Evolutionary conservation across 1,140 invertebrate species (phyloP).

Genomic region (Acromyrmex charruanus): DNA sequence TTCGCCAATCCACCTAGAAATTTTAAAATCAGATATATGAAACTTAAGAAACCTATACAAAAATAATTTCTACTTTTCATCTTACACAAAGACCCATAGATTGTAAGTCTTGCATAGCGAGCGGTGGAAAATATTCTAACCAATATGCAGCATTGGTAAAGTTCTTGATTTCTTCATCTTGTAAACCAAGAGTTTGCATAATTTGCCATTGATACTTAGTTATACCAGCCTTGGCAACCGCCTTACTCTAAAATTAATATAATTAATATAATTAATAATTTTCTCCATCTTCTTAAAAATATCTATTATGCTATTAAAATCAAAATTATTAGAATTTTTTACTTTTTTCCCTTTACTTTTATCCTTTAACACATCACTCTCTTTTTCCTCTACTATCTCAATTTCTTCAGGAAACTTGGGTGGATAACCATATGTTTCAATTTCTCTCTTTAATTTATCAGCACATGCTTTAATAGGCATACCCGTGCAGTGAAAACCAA

Average conservation of each 20-base stretch:
- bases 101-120: slow-evolving; percentile 94
- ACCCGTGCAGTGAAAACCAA: slow-evolving; percentile 99
- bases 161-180: slow-evolving; percentile 96
- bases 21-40: slow-evolving; percentile 19
- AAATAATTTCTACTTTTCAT: neutral
- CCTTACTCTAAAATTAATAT: slow-evolving; percentile 92
- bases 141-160: slow-evolving; percentile 97
- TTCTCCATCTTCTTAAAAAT: slow-evolving; percentile 19
- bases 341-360: slow-evolving; percentile 99
- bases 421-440: slow-evolving; percentile 96
- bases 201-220: slow-evolving; percentile 99
- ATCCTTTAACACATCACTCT: slow-evolving; percentile 89
- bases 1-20: slow-evolving; percentile 97
- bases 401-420: slow-evolving; percentile 94
- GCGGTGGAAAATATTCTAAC: slow-evolving; percentile 98
- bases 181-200: slow-evolving; percentile 96
- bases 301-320: slow-evolving; percentile 6
- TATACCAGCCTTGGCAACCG: slow-evolving; percentile 95
- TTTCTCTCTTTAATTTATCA: slow-evolving; percentile 98
- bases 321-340: slow-evolving; percentile 58
- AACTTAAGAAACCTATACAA: neutral
- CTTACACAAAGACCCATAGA: slow-evolving; percentile 96
- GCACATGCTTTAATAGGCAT: slow-evolving; percentile 99
- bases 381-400: slow-evolving; percentile 84
- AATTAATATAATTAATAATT: too few relatives aligned